Base-by-base conservation (phyloP, 2,888 invertebrate genomes). In the Ochlodes sylvanus region DNA sequence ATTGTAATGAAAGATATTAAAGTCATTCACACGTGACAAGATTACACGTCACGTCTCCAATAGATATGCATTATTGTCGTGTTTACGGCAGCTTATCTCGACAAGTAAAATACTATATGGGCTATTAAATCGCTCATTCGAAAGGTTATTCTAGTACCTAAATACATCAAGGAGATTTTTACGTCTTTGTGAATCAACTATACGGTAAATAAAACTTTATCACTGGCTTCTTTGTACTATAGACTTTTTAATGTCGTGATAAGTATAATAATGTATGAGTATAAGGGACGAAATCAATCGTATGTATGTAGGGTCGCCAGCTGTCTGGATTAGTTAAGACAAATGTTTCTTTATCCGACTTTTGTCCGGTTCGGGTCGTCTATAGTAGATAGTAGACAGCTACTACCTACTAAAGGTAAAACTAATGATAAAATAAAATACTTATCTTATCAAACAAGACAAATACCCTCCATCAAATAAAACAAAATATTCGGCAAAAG, bases 41-140 rank as follows among this genome's bases (percentile, higher is more conserved):
- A 38, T 47, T 47, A 52, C 21, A 52, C 10, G 19, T 52, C 21
- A 9, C 52, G 21, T 21, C 12, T 21, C 21, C 12, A 19, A 52
- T 52, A 52, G 21, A 52, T 38, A 38, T 21, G 52, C 14, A 1
- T 12, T 14, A 19, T 52, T 21, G 52, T 14, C 14, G 21, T 14
- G 52, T 52, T 52, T 52, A 21, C 7, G 19, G 21, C 12, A 52
- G 12, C 21, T 52, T 52, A 52, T 52, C 52, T 52, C 4, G 19
- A 52, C 5, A 52, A 52, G 19, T 50, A 50, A 50, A 52, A 52
- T 52, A 14, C 21, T 12, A 21, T 52, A 52, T 21, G 52, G 6
- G 52, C 52, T 52, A 52, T 21, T 10, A 52, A 52, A 52, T 52
- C 12, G 52, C 21, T 52, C 52, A 52, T 52, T 21, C 52, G 52